Conservation (phyloP, 2,113 vertebrate species). For the Xerus inauris region DNA sequence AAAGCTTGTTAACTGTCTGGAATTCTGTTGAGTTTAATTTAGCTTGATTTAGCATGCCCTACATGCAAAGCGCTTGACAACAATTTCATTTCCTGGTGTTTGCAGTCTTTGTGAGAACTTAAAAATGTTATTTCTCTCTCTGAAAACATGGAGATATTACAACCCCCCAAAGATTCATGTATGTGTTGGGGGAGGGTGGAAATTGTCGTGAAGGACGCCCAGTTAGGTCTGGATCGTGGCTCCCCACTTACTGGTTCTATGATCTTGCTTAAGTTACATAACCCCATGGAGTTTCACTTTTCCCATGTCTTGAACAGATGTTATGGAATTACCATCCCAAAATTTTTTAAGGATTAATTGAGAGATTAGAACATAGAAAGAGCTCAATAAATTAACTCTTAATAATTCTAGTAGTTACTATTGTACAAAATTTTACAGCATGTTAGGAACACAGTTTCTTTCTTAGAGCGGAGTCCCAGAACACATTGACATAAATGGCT, state of each 20-base stretch:
- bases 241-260: not conserved
- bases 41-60: slow-evolving; percentile 77
- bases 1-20: slow-evolving; percentile 77
- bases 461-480: not conserved
- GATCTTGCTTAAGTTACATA: not conserved
- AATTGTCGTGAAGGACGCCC: not conserved
- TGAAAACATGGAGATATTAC: not conserved
- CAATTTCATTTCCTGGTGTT: slow-evolving; percentile 65
- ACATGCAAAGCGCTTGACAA: slow-evolving; percentile 61
- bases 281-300: not conserved
- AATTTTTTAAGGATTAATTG: not conserved
- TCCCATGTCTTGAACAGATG: not conserved
- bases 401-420: not conserved
- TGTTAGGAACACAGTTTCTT: not conserved
- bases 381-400: not conserved
- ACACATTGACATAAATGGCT: not conserved
- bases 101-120: slow-evolving; percentile 43
- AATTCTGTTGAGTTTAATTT: slow-evolving; percentile 77
- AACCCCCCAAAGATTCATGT: not conserved
- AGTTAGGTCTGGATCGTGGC: not conserved
- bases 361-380: not conserved
- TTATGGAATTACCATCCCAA: not conserved
- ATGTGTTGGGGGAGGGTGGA: not conserved
- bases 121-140: not conserved
- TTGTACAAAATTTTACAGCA: not conserved